Percentiles rank a stretch among this genome's conserved stretches.
Evolutionary conservation across 37 sponge, comb jelly and placozoan species (phyloP).

Genomic region (Trichoplax adhaerens): DNA sequence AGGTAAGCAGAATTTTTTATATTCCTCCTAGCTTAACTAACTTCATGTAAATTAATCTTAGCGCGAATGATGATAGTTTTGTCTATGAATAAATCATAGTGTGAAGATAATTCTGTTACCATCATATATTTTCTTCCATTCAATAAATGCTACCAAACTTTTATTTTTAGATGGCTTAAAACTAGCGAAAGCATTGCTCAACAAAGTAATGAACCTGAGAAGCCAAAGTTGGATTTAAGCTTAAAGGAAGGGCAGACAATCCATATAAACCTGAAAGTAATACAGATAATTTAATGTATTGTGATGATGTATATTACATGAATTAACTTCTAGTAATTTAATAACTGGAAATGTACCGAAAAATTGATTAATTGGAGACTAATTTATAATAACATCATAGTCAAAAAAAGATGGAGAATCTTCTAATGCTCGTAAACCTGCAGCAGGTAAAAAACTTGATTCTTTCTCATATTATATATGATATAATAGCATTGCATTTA

Average conservation of each 20-base stretch:
- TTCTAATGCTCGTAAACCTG: no score
- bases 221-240: conserved; percentile 48
- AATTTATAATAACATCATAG: no score
- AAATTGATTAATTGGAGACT: no score
- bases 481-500: no score
- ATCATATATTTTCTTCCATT: background rate
- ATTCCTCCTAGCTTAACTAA: background rate
- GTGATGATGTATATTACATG: background rate
- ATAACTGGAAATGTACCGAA: no score
- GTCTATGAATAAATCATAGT: background rate
- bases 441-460: no score
- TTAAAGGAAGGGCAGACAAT: conserved; percentile 68
- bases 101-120: background rate
- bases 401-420: no score
- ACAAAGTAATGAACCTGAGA: conserved; percentile 37
- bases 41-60: background rate
- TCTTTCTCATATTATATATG: no score
- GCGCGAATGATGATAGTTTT: background rate
- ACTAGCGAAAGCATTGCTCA: conserved; percentile 29
- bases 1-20: conserved; percentile 39
- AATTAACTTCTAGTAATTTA: no score
- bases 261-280: conserved; percentile 27
- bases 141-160: background rate
- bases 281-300: background rate
- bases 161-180: conserved; percentile 24